phyloP scores from a whole-genome alignment of 2,113 vertebrate species.

The Dascyllus trimaculatus region DNA sequence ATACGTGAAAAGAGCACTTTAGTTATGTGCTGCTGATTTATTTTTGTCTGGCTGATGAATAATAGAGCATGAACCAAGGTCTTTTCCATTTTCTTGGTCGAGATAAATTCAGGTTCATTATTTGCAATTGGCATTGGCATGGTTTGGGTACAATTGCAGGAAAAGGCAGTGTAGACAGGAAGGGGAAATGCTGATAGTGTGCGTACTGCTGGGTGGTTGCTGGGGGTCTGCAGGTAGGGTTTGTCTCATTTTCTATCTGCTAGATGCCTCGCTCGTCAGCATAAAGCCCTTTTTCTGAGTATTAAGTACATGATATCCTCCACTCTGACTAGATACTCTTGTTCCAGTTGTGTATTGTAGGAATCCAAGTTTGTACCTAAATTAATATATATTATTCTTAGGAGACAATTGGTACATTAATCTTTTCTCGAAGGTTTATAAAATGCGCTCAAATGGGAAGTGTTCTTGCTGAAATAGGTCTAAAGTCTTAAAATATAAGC shows the following conservation, averaged over 20 bases:
- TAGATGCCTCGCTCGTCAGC: constrained; percentile 27
- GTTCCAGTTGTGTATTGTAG: neutral
- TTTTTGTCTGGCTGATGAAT: constrained; percentile 35
- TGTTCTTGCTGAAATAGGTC: constrained; percentile 13
- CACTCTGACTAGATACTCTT: neutral
- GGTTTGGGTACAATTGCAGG: constrained; percentile 80
- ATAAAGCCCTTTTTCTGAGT: neutral
- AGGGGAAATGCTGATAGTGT: constrained; percentile 52
- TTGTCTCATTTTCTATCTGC: constrained; percentile 23
- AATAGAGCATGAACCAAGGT: constrained; percentile 37
- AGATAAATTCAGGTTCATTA: constrained; percentile 67
- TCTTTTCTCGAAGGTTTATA: constrained; percentile 17
- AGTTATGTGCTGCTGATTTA: neutral
- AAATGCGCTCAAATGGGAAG: constrained; percentile 4
- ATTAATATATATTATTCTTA: neutral
- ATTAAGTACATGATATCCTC: constrained; percentile 40
- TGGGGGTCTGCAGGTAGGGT: constrained; percentile 41
- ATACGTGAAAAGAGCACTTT: constrained; percentile 32
- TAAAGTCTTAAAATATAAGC: constrained; percentile 20
- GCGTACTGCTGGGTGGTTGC: constrained; percentile 37
- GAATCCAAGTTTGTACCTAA: neutral
- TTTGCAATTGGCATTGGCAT: constrained; percentile 54
- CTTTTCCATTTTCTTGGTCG: constrained; percentile 58
- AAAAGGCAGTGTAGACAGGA: constrained; percentile 77
- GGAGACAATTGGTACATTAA: neutral